Conservation (phyloP, 1,140 invertebrate species). For the Mycetomoellerius zeteki region DNA sequence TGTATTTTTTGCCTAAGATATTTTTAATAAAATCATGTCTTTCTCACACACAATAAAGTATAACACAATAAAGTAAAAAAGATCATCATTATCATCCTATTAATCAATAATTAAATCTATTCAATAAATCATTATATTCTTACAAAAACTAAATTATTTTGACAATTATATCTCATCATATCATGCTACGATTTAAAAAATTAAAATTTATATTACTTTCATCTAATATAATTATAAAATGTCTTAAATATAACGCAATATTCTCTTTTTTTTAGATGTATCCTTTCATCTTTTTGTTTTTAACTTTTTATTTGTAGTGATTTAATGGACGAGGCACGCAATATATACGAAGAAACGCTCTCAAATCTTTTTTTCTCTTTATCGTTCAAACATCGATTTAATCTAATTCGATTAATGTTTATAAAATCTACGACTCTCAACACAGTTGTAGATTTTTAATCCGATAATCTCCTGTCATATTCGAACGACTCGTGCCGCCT, state of each 20-base stretch:
- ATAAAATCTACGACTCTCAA: neutral
- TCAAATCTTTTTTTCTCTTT: neutral
- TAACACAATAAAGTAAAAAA: neutral
- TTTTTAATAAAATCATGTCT: neutral
- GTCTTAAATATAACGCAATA: neutral
- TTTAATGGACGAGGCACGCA: neutral
- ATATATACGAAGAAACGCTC: neutral
- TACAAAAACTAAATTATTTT: conserved; percentile 5
- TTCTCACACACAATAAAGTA: too few relatives aligned
- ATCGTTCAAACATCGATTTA: neutral
- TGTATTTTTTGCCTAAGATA: neutral
- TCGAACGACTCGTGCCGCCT: neutral
- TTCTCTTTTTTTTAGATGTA: neutral
- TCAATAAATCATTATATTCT: neutral
- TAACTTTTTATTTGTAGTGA: neutral
- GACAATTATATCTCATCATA: neutral
- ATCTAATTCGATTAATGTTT: conserved; percentile 19
- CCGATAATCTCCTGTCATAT: neutral
- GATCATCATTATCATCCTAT: too few relatives aligned
- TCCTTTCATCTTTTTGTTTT: neutral
- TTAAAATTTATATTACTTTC: neutral
- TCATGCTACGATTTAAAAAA: neutral
- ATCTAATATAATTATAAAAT: neutral
- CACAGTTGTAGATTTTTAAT: neutral
- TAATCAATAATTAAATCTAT: neutral